Percentiles rank a stretch among this genome's conserved stretches.
phyloP scores from a whole-genome alignment of 2,113 vertebrate species.

The Epinephelus moara region DNA sequence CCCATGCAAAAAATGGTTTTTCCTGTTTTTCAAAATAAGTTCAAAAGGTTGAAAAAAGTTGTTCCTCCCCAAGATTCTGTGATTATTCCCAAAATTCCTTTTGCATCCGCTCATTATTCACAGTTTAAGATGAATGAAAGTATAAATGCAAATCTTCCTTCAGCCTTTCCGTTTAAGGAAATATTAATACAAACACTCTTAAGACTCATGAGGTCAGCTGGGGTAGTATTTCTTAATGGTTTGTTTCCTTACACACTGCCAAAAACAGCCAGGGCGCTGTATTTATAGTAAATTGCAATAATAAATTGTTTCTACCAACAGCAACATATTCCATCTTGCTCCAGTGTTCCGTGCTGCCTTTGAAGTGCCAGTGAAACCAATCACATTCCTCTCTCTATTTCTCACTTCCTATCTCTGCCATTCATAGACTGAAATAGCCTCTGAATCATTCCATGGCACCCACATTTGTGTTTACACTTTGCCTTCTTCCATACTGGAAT shows the following conservation, averaged over 20 bases:
- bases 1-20: background rate
- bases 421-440: conserved; percentile 76
- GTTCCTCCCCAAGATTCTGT: background rate
- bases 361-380: conserved; percentile 62
- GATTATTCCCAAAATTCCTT: conserved; percentile 1
- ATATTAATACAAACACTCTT: conserved; percentile 38
- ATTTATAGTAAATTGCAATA: conserved; percentile 74
- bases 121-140: conserved; percentile 6
- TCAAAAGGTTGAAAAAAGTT: background rate
- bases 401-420: conserved; percentile 71
- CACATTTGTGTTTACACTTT: conserved; percentile 67
- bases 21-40: background rate
- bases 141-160: conserved; percentile 15
- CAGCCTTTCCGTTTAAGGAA: conserved; percentile 42
- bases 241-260: conserved; percentile 63
- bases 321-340: conserved; percentile 65
- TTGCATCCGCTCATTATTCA: background rate
- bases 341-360: conserved; percentile 56
- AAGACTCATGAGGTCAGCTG: conserved; percentile 49
- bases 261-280: conserved; percentile 49
- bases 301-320: conserved; percentile 67
- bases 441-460: conserved; percentile 73
- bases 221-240: conserved; percentile 57
- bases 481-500: conserved; percentile 80
- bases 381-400: conserved; percentile 60